Evolutionary conservation across 37 sponge, comb jelly and placozoan genomes (phyloP).

Genomic region (Spongia lamella): DNA sequence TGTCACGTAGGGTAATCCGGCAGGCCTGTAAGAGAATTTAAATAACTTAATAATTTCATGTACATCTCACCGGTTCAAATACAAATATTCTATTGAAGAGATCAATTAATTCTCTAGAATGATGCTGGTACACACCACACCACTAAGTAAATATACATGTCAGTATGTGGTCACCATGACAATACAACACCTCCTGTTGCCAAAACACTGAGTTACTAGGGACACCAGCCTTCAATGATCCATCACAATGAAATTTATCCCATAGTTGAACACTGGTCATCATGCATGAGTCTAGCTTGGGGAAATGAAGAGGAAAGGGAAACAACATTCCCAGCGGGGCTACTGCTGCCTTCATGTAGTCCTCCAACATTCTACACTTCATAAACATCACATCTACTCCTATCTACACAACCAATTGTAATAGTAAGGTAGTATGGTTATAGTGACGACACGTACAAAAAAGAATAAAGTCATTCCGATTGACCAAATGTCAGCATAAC

Average conservation of each 20-base stretch:
- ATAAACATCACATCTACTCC: conserved; percentile 53
- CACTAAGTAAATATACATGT: not conserved
- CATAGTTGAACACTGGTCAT: conserved; percentile 12
- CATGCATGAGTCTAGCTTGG: conserved; percentile 74
- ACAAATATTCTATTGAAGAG: conserved; percentile 77
- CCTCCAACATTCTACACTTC: conserved; percentile 20
- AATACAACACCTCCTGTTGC: conserved; percentile 43
- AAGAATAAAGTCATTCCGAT: conserved; percentile 78
- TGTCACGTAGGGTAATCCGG: conserved; percentile 50
- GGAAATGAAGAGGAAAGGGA: conserved; percentile 74
- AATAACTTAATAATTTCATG: not conserved
- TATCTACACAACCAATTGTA: conserved; percentile 19
- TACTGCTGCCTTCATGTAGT: conserved; percentile 17
- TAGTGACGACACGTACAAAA: conserved; percentile 37
- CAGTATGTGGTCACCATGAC: no score
- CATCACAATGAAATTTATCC: not conserved
- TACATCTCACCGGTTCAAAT: conserved; percentile 36
- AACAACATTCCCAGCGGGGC: conserved; percentile 75
- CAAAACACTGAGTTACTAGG: conserved; percentile 60
- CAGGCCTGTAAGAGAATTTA: conserved; percentile 5
- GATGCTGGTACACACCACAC: not conserved
- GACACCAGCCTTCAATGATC: not conserved
- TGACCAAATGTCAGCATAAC: conserved; percentile 78
- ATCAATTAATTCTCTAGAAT: conserved; percentile 48
- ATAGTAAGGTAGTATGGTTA: not conserved